Evolutionary conservation across 2,797 vertebrate species (phyloP), one percentile per base, ranked within the genome.

Genomic region (Falco naumanni): DNA sequence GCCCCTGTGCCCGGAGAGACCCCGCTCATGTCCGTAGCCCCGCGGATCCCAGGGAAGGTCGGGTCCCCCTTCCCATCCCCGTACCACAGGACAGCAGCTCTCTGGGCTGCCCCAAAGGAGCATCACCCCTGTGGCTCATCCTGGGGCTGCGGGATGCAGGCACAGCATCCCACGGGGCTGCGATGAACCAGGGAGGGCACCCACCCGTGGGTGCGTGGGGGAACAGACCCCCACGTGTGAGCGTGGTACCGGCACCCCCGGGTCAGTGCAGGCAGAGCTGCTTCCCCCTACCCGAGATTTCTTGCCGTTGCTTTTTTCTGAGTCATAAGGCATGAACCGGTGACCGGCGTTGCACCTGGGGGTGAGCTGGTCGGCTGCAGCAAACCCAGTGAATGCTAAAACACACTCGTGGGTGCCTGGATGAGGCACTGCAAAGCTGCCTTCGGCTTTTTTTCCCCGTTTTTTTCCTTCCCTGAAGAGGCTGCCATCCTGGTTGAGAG

Each of bases 21-120:
- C 57, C 3, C 0, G 60, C 26, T 45, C 63, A 28, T 6, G 59
- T 17, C 37, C 1, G 2, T n/a, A 33, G 50, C 59, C 51, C 51
- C 1, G 0, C 1, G 1, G 33, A 0, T 10, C 39, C 37, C 11
- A 0, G 72, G 56, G 41, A 60, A 33, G 54, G 33, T 59, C 3
- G 1, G 18, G 39, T 63, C 19, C 48, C 57, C 48, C 6, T 54
- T 47, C 39, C 56, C 48, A 16, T 39, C 31, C n/a, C 75, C 4
- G 0, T 22, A 25, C 29, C 34, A 26, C 2, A 4, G 20, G 20
- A 24, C 9, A 2, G 81, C 59, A 60, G 34, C 10, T 4, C 48
- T 25, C 20, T 1, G 4, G 43, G n/a, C 31, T 68, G 63, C 45
- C 63, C 53, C 54, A 20, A 37, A 47, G 0, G 4, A 75, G 43